phyloP scores from a whole-genome alignment of 2,888 invertebrate species.

The Lepidocyrtinus sp. region DNA sequence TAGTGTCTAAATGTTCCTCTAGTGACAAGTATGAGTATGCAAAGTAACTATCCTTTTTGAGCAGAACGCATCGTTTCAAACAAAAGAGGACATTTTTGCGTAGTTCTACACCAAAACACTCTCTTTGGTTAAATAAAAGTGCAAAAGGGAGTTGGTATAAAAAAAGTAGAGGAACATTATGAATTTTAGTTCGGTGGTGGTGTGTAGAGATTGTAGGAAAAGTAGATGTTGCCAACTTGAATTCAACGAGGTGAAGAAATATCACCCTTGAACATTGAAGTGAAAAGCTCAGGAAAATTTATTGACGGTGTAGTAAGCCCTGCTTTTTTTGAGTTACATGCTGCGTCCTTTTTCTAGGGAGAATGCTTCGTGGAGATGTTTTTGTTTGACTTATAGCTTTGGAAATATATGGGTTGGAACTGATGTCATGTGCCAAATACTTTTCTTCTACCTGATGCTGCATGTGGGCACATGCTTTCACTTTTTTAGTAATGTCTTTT shows the following conservation, averaged over 20 bases:
- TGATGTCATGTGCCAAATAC: conserved; percentile 53
- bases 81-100: neutral
- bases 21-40: neutral
- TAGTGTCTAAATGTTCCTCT: neutral
- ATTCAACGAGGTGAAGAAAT: conserved; percentile 53
- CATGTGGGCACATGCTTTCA: neutral
- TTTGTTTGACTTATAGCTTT: conserved; percentile 50
- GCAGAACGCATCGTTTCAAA: neutral
- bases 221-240: conserved; percentile 48
- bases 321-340: too few species aligned
- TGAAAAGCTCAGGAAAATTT: conserved; percentile 62
- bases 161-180: neutral
- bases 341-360: neutral
- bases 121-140: neutral
- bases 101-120: neutral
- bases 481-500: neutral
- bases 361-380: neutral
- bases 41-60: neutral
- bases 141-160: neutral
- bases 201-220: conserved; percentile 39
- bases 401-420: conserved; percentile 54
- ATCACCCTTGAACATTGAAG: conserved; percentile 49
- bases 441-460: too few species aligned
- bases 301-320: conserved; percentile 38
- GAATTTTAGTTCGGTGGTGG: conserved; percentile 2